A percentile compares a stretch with the other conserved stretches of the same genome.
Evolutionary conservation across 64 coral and sea anemone genomes (phyloP).

Genomic region (Stichodactyla helianthus): DNA sequence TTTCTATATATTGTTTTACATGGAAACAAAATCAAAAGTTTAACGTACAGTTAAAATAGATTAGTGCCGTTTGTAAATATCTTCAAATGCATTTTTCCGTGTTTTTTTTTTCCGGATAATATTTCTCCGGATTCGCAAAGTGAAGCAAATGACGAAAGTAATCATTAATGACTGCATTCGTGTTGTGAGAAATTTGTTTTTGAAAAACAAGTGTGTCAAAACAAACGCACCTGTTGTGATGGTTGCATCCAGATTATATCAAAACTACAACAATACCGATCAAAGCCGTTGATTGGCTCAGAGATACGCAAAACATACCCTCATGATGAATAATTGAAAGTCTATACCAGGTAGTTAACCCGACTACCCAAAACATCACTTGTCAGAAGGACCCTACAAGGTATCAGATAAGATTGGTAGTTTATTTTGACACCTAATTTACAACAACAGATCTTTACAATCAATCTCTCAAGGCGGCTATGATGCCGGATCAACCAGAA

Average conservation of each 20-base stretch:
- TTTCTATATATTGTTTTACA: too few relatives aligned
- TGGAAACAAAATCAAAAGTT: too few relatives aligned
- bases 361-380: not conserved
- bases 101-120: too few relatives aligned
- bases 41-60: too few relatives aligned
- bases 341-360: not conserved
- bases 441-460: not conserved
- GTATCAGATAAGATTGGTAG: not conserved
- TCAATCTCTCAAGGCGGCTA: not conserved
- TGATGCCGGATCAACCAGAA: not conserved
- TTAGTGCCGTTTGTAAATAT: too few relatives aligned
- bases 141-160: not conserved
- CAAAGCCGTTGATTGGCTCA: not conserved
- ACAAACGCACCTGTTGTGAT: not conserved
- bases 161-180: not conserved
- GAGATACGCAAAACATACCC: not conserved
- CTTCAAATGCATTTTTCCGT: too few relatives aligned
- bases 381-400: not conserved
- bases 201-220: not conserved
- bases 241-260: not conserved
- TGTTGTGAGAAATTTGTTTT: not conserved
- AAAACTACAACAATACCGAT: not conserved
- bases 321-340: not conserved
- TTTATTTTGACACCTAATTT: not conserved
- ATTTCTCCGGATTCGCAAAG: not conserved